These are phyloP conservation scores for Sebastes dallii DNA, from an alignment of 2,797 vertebrate species.

Conservation along the genomic window DNA sequence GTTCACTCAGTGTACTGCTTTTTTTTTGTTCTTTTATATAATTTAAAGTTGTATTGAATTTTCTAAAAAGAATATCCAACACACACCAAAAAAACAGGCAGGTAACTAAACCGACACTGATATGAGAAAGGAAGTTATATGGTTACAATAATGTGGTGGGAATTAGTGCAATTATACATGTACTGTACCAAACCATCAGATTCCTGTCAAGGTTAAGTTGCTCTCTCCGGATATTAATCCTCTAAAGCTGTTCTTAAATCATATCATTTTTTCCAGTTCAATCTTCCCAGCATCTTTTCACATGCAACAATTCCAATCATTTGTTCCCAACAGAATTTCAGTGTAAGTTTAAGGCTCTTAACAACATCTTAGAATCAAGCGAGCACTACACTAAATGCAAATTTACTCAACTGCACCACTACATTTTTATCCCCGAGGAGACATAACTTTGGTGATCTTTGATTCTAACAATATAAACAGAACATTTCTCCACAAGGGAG, in stretches of 20 bases:
- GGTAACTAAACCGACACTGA: neutral
- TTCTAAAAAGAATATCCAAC: neutral
- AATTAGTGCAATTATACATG: neutral
- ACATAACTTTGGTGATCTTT: neutral
- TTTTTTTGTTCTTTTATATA: neutral
- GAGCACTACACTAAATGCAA: accelerated
- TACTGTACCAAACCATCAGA: neutral
- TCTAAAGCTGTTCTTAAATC: neutral
- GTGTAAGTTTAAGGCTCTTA: neutral
- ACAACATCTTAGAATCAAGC: no score
- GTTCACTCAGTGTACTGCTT: neutral
- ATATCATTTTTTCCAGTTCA: neutral
- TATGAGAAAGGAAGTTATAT: neutral
- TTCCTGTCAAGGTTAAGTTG: neutral
- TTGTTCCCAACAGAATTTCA: neutral
- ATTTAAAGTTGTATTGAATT: neutral
- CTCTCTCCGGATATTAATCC: neutral
- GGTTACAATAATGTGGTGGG: neutral
- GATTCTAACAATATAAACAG: neutral
- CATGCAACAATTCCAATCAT: neutral
- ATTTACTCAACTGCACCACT: neutral
- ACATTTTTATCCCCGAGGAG: neutral
- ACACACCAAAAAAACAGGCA: neutral
- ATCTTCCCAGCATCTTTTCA: neutral
- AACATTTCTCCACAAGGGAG: neutral